Conservation (phyloP, 2,797 vertebrate genomes). For the Ptychadena robeensis region DNA sequence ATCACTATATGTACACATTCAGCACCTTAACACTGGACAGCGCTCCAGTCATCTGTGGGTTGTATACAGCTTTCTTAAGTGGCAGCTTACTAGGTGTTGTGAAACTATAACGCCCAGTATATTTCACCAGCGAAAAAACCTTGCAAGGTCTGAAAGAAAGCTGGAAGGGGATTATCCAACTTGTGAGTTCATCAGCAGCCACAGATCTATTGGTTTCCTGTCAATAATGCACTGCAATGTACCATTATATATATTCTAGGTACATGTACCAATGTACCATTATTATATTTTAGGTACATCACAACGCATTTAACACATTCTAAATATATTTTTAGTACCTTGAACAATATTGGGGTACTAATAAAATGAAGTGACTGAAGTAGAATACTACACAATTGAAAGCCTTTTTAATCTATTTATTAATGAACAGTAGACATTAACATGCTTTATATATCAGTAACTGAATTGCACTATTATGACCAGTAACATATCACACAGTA, state of each 20-base stretch:
- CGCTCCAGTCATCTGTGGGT: not conserved
- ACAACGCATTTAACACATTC: not conserved
- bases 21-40: slow-evolving; percentile 54
- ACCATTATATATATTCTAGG: too few relatives aligned
- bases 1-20: slow-evolving; percentile 15
- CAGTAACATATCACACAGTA: not conserved
- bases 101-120: not conserved
- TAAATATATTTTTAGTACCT: not conserved
- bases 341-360: not conserved
- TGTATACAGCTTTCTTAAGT: not conserved
- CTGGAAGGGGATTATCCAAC: not conserved
- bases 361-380: not conserved
- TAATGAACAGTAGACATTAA: too few relatives aligned
- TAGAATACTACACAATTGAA: too few relatives aligned
- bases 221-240: too few relatives aligned
- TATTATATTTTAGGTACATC: not conserved
- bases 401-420: not conserved
- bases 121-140: not conserved
- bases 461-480: too few relatives aligned
- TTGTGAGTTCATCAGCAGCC: not conserved
- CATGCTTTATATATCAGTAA: too few relatives aligned
- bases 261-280: too few relatives aligned
- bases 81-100: not conserved
- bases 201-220: not conserved
- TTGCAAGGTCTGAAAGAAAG: not conserved